Evolutionary conservation across 2,888 invertebrate species (phyloP), one percentile per base, ranked within the genome.

Genomic region (Diabrotica balteata): DNA sequence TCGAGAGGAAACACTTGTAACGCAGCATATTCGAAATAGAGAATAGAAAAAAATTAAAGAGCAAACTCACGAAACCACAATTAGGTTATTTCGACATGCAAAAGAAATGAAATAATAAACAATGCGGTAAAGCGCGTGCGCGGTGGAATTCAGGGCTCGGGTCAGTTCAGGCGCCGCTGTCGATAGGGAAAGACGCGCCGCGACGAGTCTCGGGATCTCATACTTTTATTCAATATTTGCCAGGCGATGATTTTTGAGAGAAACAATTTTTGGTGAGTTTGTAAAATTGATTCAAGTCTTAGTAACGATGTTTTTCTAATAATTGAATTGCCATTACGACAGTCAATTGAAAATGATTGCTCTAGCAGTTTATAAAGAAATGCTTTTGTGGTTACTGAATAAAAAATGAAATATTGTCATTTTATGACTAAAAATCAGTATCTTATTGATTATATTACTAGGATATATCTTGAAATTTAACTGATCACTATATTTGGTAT

Each of bases 101-200:
- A 67, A 72, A 71, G 74, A 71, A 74, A 76, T 78, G 73, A 80
- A 80, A 80, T 79, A 79, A 80, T 80, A 81, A 80, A 81, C 78
- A 79, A 78, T 79, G 80, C 79, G 77, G 79, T 75, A 80, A 75
- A 69, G 77, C 80, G 81, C 81, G 74, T 74, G 80, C 80, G 81
- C 77, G 73, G 74, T 71, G 70, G 73, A 75, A 77, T 77, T 80
- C 81, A 79, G 79, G 81, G 80, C 75, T 78, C 68, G 73, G 75
- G 76, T 76, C 79, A 81, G 80, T 81, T 76, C 76, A 77, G 78
- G 75, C 71, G 76, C 72, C 77, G 79, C 71, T 78, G 78, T 79
- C 77, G 78, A 76, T 76, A 75, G 67, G 74, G 73, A 69, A 68
- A 74, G 77, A 79, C 79, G 80, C 80, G 80, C 78, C 77, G 76